phyloP scores from a whole-genome alignment of 2,888 invertebrate species.

The Anthrax anthrax region DNA sequence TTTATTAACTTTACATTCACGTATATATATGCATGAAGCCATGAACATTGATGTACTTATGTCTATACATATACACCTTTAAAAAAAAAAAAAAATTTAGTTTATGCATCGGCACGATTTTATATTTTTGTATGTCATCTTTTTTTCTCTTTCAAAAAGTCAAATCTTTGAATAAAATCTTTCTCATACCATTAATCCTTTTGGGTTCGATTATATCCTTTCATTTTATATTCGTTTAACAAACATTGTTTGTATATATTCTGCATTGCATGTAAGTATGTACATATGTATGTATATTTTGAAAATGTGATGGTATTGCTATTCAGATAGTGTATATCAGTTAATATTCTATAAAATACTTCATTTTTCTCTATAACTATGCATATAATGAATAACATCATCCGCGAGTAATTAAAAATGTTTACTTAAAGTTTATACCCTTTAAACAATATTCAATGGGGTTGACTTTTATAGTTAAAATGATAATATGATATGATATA shows the following conservation, averaged over 20 bases:
- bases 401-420: constrained; percentile 17
- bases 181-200: constrained; percentile 1
- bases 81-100: no score
- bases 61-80: no score
- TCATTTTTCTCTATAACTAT: no score
- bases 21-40: no score
- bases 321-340: no score
- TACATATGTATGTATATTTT: no score
- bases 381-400: constrained; percentile 1
- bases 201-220: neutral
- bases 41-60: no score
- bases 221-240: constrained; percentile 1
- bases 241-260: no score
- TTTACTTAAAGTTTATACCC: constrained; percentile 17
- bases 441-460: constrained; percentile 11
- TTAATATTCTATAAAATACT: no score
- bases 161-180: neutral
- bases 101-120: constrained; percentile 15
- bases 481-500: constrained; percentile 1
- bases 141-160: neutral
- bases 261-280: no score
- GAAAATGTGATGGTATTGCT: no score
- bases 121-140: neutral
- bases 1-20: no score
- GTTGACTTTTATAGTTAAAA: constrained; percentile 7